phyloP scores from a whole-genome alignment of 2,888 invertebrate species.

The Osedax frankpressi region DNA sequence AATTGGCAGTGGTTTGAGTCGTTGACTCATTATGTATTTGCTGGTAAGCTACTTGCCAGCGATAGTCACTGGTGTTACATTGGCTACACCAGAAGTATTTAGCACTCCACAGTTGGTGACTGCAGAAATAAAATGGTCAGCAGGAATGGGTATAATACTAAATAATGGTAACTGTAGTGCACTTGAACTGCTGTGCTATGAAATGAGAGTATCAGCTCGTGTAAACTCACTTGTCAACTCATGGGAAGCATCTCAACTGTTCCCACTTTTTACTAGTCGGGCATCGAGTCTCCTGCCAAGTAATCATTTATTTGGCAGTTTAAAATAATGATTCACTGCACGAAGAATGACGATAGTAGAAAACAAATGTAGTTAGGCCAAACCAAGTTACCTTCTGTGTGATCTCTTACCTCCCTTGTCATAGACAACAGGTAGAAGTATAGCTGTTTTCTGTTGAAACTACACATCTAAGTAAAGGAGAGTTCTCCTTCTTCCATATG shows the following conservation, averaged over 20 bases:
- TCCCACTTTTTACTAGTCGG: neutral
- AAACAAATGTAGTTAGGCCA: neutral
- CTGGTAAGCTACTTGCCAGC: neutral
- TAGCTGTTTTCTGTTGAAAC: neutral
- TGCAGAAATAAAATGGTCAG: neutral
- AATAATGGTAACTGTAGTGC: neutral
- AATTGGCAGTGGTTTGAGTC: neutral
- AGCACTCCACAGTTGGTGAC: neutral
- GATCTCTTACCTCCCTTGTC: neutral
- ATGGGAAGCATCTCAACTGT: neutral
- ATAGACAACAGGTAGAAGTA: conserved; percentile 1
- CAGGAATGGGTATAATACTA: neutral
- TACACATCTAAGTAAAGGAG: neutral
- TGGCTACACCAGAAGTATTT: neutral
- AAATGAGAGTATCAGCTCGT: no score
- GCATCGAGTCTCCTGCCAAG: neutral
- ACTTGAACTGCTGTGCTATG: neutral
- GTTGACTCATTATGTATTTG: neutral
- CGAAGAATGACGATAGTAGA: neutral
- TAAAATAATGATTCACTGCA: neutral
- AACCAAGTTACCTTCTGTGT: no score
- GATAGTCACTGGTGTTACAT: neutral
- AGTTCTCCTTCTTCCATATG: neutral
- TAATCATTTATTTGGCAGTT: neutral
- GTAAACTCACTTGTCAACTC: neutral